These are phyloP conservation scores for Chaetorhynchus papuensis DNA, from an alignment of 2,113 vertebrate species.

Conservation along the genomic window DNA sequence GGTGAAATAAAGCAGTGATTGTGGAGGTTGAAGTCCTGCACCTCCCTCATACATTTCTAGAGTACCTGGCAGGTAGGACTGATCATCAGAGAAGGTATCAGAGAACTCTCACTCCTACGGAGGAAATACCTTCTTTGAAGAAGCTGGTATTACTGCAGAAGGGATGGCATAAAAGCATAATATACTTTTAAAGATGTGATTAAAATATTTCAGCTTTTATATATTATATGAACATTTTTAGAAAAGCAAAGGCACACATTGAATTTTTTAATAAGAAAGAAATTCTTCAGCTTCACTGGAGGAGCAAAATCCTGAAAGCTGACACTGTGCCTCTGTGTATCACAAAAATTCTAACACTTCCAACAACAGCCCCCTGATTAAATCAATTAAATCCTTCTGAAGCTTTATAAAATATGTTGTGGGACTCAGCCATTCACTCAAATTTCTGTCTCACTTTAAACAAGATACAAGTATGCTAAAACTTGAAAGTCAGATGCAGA, in stretches of 20 bases:
- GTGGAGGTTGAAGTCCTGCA: background rate
- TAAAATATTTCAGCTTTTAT: background rate
- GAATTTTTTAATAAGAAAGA: background rate
- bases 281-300: background rate
- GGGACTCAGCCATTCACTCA: background rate
- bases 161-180: background rate
- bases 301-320: background rate
- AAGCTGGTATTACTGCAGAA: background rate
- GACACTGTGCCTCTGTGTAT: background rate
- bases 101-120: background rate
- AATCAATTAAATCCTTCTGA: background rate
- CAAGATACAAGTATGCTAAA: background rate
- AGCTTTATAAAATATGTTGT: accelerated
- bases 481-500: background rate
- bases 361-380: background rate
- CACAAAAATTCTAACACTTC: background rate
- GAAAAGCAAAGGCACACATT: background rate
- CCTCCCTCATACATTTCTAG: background rate
- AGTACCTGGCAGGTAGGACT: background rate
- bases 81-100: background rate
- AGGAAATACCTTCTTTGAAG: background rate
- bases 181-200: background rate
- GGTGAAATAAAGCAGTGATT: background rate
- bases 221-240: background rate
- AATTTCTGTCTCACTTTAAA: background rate